These are phyloP conservation scores for Ianthella basta DNA, from an alignment of 37 sponge, comb jelly and placozoan species.

Conservation along the genomic window DNA sequence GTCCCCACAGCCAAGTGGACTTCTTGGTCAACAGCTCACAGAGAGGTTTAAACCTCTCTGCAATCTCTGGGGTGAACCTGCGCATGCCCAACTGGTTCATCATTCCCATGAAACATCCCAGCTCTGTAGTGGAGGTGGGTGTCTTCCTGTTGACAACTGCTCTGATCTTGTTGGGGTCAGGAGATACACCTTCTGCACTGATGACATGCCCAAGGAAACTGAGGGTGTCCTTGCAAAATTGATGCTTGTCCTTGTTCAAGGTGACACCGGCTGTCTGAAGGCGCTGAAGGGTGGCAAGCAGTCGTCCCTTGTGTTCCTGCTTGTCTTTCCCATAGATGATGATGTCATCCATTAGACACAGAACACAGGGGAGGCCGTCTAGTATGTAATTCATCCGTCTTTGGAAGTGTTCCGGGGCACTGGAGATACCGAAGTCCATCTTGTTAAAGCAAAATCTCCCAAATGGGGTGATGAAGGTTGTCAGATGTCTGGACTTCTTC, in stretches of 20 bases:
- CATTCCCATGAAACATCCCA: slow-evolving; percentile 46
- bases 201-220: slow-evolving; percentile 44
- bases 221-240: slow-evolving; percentile 26
- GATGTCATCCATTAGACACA: slow-evolving; percentile 42
- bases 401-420: slow-evolving; percentile 22
- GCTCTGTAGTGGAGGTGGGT: slow-evolving; percentile 13
- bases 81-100: slow-evolving; percentile 44
- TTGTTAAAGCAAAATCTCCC: slow-evolving; percentile 22
- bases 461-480: slow-evolving; percentile 44
- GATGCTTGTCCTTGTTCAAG: slow-evolving; percentile 40
- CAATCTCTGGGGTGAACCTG: slow-evolving; percentile 32
- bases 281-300: neutral
- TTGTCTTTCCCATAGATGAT: slow-evolving; percentile 37
- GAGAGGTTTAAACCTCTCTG: slow-evolving; percentile 34
- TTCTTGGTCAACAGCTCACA: slow-evolving; percentile 28
- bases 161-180: slow-evolving; percentile 27
- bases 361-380: slow-evolving; percentile 41
- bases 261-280: slow-evolving; percentile 22
- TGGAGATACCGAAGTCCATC: slow-evolving; percentile 8
- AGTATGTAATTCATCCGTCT: neutral
- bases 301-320: slow-evolving; percentile 21
- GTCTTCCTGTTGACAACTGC: slow-evolving; percentile 17
- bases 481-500: slow-evolving; percentile 7
- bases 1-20: slow-evolving; percentile 33
- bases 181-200: too few relatives aligned